Percentiles rank a stretch among this genome's conserved stretches.
These are phyloP conservation scores for Hypercompe scribonia DNA, from an alignment of 2,888 invertebrate species.

Conservation along the genomic window DNA sequence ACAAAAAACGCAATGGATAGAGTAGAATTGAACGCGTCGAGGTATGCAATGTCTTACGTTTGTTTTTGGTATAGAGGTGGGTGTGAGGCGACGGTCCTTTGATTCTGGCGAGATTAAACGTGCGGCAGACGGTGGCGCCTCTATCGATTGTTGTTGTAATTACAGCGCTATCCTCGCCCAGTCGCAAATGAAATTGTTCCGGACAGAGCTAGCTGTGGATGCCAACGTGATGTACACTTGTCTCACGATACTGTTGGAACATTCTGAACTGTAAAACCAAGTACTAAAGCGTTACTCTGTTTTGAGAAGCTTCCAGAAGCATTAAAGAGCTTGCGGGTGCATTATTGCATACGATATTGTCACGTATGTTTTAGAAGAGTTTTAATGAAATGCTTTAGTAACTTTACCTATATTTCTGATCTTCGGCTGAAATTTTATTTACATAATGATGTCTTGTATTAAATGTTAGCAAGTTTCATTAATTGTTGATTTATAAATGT, in stretches of 20 bases:
- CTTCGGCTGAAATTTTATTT: not conserved
- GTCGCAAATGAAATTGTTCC: constrained; percentile 87
- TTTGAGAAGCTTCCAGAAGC: constrained; percentile 27
- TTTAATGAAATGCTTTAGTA: constrained; percentile 63
- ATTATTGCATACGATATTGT: constrained; percentile 63
- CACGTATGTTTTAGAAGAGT: constrained; percentile 66
- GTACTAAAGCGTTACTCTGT: constrained; percentile 46
- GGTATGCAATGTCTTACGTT: constrained; percentile 52
- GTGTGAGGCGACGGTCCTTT: constrained; percentile 85
- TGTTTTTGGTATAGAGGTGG: constrained; percentile 69
- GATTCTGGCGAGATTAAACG: constrained; percentile 86
- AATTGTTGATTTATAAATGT: not conserved
- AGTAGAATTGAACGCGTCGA: constrained; percentile 22
- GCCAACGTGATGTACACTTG: constrained; percentile 78
- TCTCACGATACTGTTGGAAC: constrained; percentile 56
- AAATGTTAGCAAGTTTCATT: not conserved
- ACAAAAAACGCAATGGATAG: constrained; percentile 58
- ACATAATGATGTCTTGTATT: not conserved
- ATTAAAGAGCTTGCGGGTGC: constrained; percentile 41
- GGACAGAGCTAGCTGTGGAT: constrained; percentile 82
- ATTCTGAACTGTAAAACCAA: constrained; percentile 67
- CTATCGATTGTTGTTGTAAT: constrained; percentile 87
- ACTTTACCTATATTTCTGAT: constrained; percentile 36
- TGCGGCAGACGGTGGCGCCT: constrained; percentile 87
- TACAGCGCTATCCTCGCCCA: constrained; percentile 86